Evolutionary conservation across 2,888 invertebrate species (phyloP), one percentile per base, ranked within the genome.

Genomic region (Pristionchus exspectatus): DNA sequence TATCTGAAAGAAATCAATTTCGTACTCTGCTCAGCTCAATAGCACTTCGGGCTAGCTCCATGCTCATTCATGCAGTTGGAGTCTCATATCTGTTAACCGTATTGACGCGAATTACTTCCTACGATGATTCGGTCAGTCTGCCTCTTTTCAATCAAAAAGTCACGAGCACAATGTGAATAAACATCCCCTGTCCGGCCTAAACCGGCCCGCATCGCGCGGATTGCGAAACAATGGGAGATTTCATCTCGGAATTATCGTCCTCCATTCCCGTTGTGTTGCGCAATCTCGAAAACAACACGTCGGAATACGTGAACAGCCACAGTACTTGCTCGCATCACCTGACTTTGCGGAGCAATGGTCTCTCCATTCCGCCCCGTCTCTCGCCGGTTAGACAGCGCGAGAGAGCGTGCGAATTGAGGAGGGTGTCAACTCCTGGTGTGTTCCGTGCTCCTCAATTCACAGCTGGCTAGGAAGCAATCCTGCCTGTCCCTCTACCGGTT

Each of bases 1-100:
- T 54, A 93, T 89, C 93, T 93, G 92, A 69, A 92, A 91, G 27
- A 30, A 38, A 44, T 84, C 50, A 14, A 50, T 44, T 50, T 7
- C 30, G 2, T 3, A 27, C 21, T 44, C 54, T 30, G 21, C 54
- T 81, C n/a, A 21, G 44, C 30, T 81, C 81, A 27, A 24, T 54
- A 24, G 14, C 9, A 87, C 44, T 10, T 30, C 7, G 12, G 44
- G 9, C 44, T 50, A 9, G 1, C 4, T 50, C 44, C 44, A 50
- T 1, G 59, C 59, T 10, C 63, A 63, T 7, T 63, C 63, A 63
- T 63, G 63, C 63, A 63, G 63, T 7, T 12, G 12, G 12, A 50
- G 3, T 10, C 12, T 50, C 44, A 50, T n/a, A n/a, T n/a, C n/a
- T n/a, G n/a, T n/a, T n/a, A n/a, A n/a, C n/a, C n/a, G n/a, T n/a